Base-by-base conservation (phyloP, 2,113 vertebrate species). In the Eurypyga helias region DNA sequence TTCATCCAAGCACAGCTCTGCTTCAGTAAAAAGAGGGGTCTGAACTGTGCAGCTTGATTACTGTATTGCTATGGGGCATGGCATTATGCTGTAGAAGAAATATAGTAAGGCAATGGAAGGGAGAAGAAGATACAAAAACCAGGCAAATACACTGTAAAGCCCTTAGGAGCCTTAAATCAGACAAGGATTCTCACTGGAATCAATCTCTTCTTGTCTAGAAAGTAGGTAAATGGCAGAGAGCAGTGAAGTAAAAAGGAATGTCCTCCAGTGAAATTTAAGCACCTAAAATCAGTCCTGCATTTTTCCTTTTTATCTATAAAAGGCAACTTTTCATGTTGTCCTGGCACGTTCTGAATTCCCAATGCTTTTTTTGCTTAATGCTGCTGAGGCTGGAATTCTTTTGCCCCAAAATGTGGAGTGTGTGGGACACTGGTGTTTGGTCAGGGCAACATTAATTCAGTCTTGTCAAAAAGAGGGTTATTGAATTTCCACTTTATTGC, bases 391-490 rank as follows among this genome's bases (percentile, higher is more conserved):
- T 11, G 6, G 26, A 58, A 46, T 49, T 45, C 8, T 93, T 87
- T 55, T 71, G 8, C 14, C 13, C 24, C 14, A 9, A 76, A 88
- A 33, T 20, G 9, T 0, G 0, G 38, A 33, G 16, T 7, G 20
- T 36, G 15, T 61, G 45, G 24, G 15, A 66, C 43, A 52, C 24
- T 34, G 17, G 23, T 49, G 9, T 69, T 94, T 79, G 15, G 26
- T 51, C 15, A 83, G 23, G 28, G 18, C 29, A 73, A 61, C 4
- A 29, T 71, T 93, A 85, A 66, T 17, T 69, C 67, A 41, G 25
- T 43, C 18, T 24, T 75, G 46, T 48, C 33, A 77, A 38, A 79
- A 85, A 36, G 5, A 54, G 11, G 10, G 61, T 73, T 81, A 19
- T 9, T 87, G 60, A 51, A 41, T 89, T 85, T 95, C 49, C 10